Percentiles rank a stretch among this genome's conserved stretches.
These are phyloP conservation scores for Apodemus agrarius DNA, from an alignment of 2,797 vertebrate genomes.

Conservation along the genomic window DNA sequence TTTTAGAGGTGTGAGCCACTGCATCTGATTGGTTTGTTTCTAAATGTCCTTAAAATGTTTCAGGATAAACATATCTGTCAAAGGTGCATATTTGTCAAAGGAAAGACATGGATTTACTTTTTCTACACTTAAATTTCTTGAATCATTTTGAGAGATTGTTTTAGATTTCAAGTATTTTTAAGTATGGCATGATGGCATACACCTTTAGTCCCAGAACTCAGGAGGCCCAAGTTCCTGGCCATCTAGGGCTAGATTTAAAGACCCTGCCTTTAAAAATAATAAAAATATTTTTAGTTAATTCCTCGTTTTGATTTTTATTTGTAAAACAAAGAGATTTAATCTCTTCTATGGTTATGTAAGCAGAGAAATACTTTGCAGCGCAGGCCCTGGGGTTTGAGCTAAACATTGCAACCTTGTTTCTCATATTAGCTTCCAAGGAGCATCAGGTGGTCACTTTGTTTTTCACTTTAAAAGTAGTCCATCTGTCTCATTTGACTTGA, in stretches of 20 bases:
- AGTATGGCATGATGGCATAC: neutral
- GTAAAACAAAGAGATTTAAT: conserved; percentile 64
- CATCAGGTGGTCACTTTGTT: conserved; percentile 65
- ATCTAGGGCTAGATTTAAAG: neutral
- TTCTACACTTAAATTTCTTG: conserved; percentile 34
- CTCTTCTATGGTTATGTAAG: conserved; percentile 40
- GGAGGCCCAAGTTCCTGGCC: neutral
- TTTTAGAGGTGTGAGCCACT: neutral
- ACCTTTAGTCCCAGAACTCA: neutral
- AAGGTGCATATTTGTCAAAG: conserved; percentile 44
- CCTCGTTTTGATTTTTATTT: conserved; percentile 62
- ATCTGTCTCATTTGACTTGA: conserved; percentile 63
- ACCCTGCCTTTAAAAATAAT: neutral
- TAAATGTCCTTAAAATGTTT: conserved; percentile 57
- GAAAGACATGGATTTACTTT: neutral
- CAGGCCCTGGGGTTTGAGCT: conserved; percentile 38
- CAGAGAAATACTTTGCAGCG: conserved; percentile 46
- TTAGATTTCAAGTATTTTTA: conserved; percentile 41
- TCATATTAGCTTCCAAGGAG: conserved; percentile 64
- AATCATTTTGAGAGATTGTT: conserved; percentile 2
- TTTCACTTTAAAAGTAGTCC: conserved; percentile 62
- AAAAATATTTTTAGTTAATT: conserved; percentile 19
- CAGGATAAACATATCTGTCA: conserved; percentile 2
- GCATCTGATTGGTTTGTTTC: neutral
- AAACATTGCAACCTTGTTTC: conserved; percentile 58